phyloP scores from a whole-genome alignment of 2,888 invertebrate genomes.

The Luperina testacea region DNA sequence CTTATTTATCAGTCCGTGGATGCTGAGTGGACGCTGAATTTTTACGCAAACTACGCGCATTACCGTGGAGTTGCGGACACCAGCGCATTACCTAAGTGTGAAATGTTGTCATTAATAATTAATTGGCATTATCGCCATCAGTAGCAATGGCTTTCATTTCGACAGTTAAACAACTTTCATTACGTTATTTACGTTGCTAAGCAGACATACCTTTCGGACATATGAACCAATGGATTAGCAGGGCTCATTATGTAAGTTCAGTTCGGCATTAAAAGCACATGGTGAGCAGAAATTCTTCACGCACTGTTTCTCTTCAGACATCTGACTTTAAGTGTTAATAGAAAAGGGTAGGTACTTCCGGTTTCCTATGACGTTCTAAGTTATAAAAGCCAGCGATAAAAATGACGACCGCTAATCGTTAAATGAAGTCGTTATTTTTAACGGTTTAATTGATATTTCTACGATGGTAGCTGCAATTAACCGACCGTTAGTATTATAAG shows the following conservation, averaged over 20 bases:
- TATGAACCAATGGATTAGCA: neutral
- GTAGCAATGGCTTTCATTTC: too few species aligned
- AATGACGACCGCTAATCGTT: constrained; percentile 24
- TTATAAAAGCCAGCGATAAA: constrained; percentile 12
- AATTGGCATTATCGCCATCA: neutral
- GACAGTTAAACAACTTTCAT: too few species aligned
- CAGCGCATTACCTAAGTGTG: too few species aligned
- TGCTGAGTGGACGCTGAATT: too few species aligned
- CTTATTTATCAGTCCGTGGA: neutral
- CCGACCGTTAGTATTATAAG: neutral
- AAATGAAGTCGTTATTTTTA: constrained; percentile 17
- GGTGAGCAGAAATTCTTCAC: neutral
- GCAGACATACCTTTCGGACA: too few species aligned
- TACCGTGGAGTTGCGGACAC: too few species aligned
- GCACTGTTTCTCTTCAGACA: neutral
- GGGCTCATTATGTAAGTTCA: neutral
- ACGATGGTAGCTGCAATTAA: constrained; percentile 8
- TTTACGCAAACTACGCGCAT: too few species aligned
- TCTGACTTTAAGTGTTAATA: neutral
- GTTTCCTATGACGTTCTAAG: neutral
- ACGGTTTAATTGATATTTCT: constrained; percentile 17
- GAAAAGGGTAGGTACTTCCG: too few species aligned
- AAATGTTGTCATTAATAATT: neutral
- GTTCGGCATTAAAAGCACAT: neutral
- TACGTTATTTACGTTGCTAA: too few species aligned